Base-by-base conservation (phyloP, 2,113 vertebrate genomes). In the Siniperca knerii region DNA sequence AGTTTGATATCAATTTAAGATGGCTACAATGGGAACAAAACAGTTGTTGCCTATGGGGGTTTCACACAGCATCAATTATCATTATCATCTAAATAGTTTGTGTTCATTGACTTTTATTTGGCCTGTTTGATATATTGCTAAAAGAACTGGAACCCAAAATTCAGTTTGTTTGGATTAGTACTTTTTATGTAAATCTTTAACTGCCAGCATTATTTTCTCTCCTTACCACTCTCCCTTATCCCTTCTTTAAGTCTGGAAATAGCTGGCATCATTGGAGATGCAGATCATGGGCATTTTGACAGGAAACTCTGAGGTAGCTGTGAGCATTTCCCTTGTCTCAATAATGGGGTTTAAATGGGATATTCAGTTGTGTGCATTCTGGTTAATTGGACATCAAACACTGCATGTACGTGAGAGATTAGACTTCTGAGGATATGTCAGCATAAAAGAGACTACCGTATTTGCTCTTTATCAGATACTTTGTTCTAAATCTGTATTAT, bases 321-420 rank as follows among this genome's bases (percentile, higher is more conserved):
- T 86, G 83, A 88, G 89, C 83, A 66, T 86, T 88, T 91, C 40
- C 71, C 84, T 87, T 83, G 81, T 90, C 84, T 86, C 75, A 79
- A 90, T 94, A 92, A 94, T 90, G 78, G 87, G 82, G 84, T 89
- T 93, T 91, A 90, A 91, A 87, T 86, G 77, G 90, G 69, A 92
- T 82, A 90, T 91, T 93, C 88, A 87, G 91, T 84, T 85, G 82
- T 89, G 88, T 82, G 90, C 92, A 93, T 94, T 89, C 89, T 91
- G 85, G 71, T 90, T 93, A 94, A 94, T 94, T 94, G 90, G 91
- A 94, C 92, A 93, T 95, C 92, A 94, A 93, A 92, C 89, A 85
- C 88, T 57, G 86, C 79, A 77, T 89, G 90, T 90, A 84, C 68
- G 78, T 85, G 83, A 86, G 90, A 93, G 94, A 95, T 93, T 94